Conservation (phyloP, 2,797 vertebrate species). For the Takifugu rubripes region DNA sequence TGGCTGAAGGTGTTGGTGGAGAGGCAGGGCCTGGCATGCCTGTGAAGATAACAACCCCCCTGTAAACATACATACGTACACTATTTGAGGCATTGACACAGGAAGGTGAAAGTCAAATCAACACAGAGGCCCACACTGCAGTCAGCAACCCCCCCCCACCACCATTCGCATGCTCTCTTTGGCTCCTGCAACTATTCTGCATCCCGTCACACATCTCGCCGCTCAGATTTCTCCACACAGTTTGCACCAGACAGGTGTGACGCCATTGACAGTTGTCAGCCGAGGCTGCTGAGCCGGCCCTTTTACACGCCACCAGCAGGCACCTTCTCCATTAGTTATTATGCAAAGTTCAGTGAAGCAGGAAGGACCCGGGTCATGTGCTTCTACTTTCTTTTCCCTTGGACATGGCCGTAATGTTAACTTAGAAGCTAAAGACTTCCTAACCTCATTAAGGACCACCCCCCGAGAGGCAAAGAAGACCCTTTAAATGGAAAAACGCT, state of each 20-base stretch:
- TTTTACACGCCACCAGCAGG: too few species aligned
- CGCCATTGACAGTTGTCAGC: conserved; percentile 42
- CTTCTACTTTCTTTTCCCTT: too few species aligned
- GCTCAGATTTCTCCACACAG: conserved; percentile 56
- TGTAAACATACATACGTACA: conserved; percentile 33
- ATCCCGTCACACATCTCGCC: conserved; percentile 48
- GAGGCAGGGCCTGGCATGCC: conserved; percentile 28
- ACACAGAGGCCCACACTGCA: conserved; percentile 7
- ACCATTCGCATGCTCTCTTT: conserved; percentile 11
- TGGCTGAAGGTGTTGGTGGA: conserved; percentile 62
- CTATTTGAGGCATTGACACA: conserved; percentile 19
- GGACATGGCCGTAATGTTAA: too few species aligned
- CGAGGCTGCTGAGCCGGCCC: conserved; percentile 11
- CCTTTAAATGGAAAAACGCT: neutral
- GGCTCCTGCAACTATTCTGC: conserved; percentile 40
- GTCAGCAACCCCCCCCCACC: conserved; percentile 25
- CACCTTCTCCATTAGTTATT: neutral
- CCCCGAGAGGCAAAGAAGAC: neutral
- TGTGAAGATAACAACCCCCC: conserved; percentile 35
- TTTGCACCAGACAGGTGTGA: conserved; percentile 55
- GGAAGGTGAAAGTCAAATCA: conserved; percentile 8
- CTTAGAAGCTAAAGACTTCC: conserved; percentile 5
- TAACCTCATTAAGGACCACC: conserved; percentile 12
- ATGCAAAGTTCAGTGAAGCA: conserved; percentile 15
- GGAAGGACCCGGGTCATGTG: neutral